phyloP scores from a whole-genome alignment of 1,140 invertebrate genomes.

The Bombus waltoni region DNA sequence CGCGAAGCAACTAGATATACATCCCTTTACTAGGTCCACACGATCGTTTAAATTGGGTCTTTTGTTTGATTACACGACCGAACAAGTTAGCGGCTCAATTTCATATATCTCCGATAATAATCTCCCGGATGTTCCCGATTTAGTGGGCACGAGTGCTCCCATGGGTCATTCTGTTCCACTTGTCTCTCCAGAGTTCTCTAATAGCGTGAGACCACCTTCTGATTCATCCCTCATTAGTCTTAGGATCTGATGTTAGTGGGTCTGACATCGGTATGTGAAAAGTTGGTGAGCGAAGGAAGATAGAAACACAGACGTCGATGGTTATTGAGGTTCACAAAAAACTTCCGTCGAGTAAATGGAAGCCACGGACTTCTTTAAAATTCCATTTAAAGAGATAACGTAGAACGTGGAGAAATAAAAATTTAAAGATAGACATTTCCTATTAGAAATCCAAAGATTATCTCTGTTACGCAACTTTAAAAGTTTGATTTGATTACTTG shows the following conservation, averaged over 20 bases:
- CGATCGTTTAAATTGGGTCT: not conserved
- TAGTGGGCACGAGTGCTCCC: constrained; percentile 36
- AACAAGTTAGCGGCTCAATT: constrained; percentile 27
- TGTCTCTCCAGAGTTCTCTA: constrained; percentile 40
- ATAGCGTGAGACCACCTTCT: constrained; percentile 49
- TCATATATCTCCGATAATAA: constrained; percentile 54
- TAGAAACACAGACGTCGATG: not conserved
- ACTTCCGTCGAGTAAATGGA: not conserved
- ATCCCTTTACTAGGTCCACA: not conserved
- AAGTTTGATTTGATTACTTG: too few relatives aligned
- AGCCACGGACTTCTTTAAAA: too few relatives aligned
- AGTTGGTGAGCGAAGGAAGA: too few relatives aligned
- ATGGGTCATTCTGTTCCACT: constrained; percentile 41
- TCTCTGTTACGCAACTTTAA: too few relatives aligned
- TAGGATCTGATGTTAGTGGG: constrained; percentile 18
- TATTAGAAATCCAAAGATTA: too few relatives aligned
- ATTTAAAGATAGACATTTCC: too few relatives aligned
- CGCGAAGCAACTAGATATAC: not conserved
- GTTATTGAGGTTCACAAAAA: not conserved
- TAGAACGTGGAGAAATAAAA: too few relatives aligned
- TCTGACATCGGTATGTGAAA: not conserved
- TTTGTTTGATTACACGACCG: constrained; percentile 4
- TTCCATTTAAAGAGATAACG: too few relatives aligned
- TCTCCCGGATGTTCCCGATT: constrained; percentile 43
- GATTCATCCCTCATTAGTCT: constrained; percentile 48